Base-by-base conservation (phyloP, 2,888 invertebrate species). In the Epicampocera succincta region DNA sequence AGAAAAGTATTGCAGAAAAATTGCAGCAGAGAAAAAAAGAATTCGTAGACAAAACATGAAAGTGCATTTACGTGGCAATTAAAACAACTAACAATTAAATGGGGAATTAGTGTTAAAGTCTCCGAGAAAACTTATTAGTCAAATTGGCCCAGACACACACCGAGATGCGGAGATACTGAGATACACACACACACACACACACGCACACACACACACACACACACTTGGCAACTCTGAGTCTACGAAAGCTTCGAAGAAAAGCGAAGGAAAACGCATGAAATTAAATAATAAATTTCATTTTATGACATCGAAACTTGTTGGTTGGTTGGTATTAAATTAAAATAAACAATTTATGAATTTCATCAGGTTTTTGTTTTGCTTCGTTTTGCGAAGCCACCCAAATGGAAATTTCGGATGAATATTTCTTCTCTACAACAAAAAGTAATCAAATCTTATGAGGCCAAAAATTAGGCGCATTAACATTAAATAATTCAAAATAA, bases 41-140 rank as follows among this genome's bases (percentile, higher is more conserved):
- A 48, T 56, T 74, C 33, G 42, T 76, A 66, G 63, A 73, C 73
- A 44, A 63, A 73, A 73, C 82, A 82, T 74, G 82, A 82, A 82
- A 82, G 65, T 78, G 78, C 82, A 82, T 82, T 74, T 78, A 74
- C 71, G 71, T 65, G 74, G 82, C 82, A 82, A 82, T 82, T 82
- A 82, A 78, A 74, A 68, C 65, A 69, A 60, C 46, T 60, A 82
- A 58, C 77, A 77, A 77, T 77, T 81, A 78, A 78, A 78, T 78
- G 61, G 76, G 65, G 74, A 78, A 82, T 82, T 78, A 78, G 74
- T 74, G 74, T 74, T 74, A 74, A 76, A 82, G 69, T 54, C 69
- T 46, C 69, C 69, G 65, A 74, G 58, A 77, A 74, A 52, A 78
- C 78, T 69, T 71, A 78, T 82, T 82, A 74, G 58, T 66, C 77